Evolutionary conservation across 2,888 invertebrate species (phyloP).

Genomic region (Heliothis peltigera): DNA sequence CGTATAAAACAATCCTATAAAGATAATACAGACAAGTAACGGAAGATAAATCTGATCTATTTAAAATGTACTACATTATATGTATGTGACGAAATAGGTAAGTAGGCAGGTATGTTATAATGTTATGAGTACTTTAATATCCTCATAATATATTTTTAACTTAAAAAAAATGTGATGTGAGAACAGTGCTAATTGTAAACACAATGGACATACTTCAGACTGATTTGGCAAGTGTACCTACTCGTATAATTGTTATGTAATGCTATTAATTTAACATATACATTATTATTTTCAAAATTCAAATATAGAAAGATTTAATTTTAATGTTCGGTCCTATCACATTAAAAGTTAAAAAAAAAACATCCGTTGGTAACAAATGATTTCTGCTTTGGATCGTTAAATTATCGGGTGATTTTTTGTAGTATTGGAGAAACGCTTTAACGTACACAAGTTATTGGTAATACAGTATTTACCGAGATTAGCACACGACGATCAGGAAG

Average conservation of each 20-base stretch:
- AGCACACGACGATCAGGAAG: conserved; percentile 49
- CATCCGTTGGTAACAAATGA: background rate
- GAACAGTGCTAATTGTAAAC: conserved; percentile 28
- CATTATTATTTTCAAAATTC: background rate
- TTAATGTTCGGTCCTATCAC: too few relatives aligned
- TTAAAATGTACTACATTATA: too few relatives aligned
- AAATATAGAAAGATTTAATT: too few relatives aligned
- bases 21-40: too few relatives aligned
- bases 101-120: background rate
- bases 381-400: background rate
- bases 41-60: too few relatives aligned
- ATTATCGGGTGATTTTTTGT: background rate
- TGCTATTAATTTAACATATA: too few relatives aligned
- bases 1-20: too few relatives aligned
- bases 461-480: conserved; percentile 58
- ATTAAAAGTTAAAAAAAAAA: background rate
- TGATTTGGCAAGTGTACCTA: background rate
- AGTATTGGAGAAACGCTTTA: conserved; percentile 2
- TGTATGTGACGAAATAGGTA: background rate
- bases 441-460: conserved; percentile 46
- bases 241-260: background rate
- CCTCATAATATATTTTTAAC: conserved; percentile 13
- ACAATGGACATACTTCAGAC: conserved; percentile 23
- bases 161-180: conserved; percentile 23
- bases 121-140: too few relatives aligned